Conservation (phyloP, 2,888 invertebrate species). For the Cheilosia grossa region DNA sequence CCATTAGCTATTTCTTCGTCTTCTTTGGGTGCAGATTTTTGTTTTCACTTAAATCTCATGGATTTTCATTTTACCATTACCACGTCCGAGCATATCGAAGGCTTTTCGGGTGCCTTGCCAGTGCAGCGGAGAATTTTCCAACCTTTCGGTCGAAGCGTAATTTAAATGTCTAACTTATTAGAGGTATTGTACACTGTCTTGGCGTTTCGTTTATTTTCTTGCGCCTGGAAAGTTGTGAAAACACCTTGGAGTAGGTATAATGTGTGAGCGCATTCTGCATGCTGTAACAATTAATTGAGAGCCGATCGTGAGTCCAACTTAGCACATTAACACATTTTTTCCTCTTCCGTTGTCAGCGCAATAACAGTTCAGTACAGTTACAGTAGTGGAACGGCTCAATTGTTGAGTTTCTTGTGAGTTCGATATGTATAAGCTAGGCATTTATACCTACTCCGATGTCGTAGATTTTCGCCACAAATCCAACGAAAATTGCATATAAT, state of each 20-base stretch:
- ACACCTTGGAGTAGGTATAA: slow-evolving; percentile 1
- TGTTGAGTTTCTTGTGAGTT: slow-evolving; percentile 13
- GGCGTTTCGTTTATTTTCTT: slow-evolving; percentile 1
- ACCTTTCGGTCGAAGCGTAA: slow-evolving; percentile 43
- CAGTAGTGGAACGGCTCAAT: slow-evolving; percentile 36
- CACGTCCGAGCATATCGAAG: slow-evolving; percentile 11
- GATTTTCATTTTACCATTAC: slow-evolving; percentile 57
- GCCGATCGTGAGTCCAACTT: slow-evolving; percentile 70
- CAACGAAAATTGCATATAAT: slow-evolving; percentile 31
- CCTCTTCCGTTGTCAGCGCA: slow-evolving; percentile 26
- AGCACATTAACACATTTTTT: slow-evolving; percentile 64
- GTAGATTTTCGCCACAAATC: slow-evolving; percentile 21
- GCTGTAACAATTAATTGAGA: slow-evolving; percentile 71
- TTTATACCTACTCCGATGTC: not conserved
- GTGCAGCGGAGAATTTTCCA: slow-evolving; percentile 27
- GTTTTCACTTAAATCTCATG: slow-evolving; percentile 28
- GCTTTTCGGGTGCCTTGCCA: slow-evolving; percentile 12
- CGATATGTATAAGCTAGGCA: not conserved
- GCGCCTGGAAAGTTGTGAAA: slow-evolving; percentile 29
- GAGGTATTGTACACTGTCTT: not conserved
- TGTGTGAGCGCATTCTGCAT: slow-evolving; percentile 43
- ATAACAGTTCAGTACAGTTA: not conserved
- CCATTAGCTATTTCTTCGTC: slow-evolving; percentile 14
- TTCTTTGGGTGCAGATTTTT: slow-evolving; percentile 21
- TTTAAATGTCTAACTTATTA: slow-evolving; percentile 50